A percentile compares a stretch with the other conserved stretches of the same genome.
Evolutionary conservation across 2,888 invertebrate species (phyloP).

Genomic region (Parelbella ahira): DNA sequence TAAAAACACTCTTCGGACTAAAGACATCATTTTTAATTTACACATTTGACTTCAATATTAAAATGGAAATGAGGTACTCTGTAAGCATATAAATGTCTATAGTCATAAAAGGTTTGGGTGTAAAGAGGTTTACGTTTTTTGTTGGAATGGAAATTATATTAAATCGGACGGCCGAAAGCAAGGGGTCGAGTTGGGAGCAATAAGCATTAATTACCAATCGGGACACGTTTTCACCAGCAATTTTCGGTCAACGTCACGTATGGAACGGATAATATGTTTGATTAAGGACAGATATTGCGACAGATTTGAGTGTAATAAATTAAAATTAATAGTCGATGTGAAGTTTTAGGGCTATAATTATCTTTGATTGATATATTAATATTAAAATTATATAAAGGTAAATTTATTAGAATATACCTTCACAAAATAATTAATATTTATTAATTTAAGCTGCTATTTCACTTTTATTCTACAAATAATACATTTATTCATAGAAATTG

Average conservation of each 20-base stretch:
- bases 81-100: constrained; percentile 11
- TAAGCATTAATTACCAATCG: constrained; percentile 36
- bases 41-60: constrained; percentile 7
- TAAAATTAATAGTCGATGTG: too few species aligned
- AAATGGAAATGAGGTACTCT: constrained; percentile 9
- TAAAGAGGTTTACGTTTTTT: too few species aligned
- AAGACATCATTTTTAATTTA: constrained; percentile 11
- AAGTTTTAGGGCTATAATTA: too few species aligned
- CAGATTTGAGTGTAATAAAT: neutral
- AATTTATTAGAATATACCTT: too few species aligned
- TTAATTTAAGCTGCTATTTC: too few species aligned
- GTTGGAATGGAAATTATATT: constrained; percentile 21
- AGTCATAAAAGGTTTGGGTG: constrained; percentile 4
- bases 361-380: too few species aligned
- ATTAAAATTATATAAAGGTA: too few species aligned
- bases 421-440: too few species aligned
- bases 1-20: too few species aligned
- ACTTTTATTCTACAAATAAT: too few species aligned
- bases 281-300: constrained; percentile 30
- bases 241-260: constrained; percentile 32
- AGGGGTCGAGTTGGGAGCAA: constrained; percentile 27
- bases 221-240: constrained; percentile 27
- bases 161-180: constrained; percentile 13
- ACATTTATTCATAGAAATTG: too few species aligned
- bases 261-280: constrained; percentile 33